Evolutionary conservation across 2,113 vertebrate genomes (phyloP).

Genomic region (Leptosomus discolor): DNA sequence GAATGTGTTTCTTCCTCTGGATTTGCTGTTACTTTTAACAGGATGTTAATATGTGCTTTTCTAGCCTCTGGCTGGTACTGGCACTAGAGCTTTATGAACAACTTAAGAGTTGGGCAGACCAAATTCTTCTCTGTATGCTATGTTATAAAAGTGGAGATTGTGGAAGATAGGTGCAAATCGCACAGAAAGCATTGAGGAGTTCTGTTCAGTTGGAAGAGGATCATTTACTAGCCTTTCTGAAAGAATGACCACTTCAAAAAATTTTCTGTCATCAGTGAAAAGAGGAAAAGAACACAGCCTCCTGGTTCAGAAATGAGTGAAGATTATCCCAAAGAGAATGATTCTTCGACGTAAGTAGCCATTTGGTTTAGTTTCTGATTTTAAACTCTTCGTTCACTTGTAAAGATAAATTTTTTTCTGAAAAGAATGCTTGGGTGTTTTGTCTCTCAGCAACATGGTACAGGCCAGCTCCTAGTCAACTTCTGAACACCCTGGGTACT

Average conservation of each 20-base stretch:
- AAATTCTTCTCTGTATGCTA: not conserved
- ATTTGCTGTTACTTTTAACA: not conserved
- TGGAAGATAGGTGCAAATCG: not conserved
- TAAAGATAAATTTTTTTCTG: not conserved
- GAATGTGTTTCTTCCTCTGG: not conserved
- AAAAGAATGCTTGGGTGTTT: not conserved
- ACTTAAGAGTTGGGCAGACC: not conserved
- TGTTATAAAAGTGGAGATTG: not conserved
- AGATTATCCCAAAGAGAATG: constrained; percentile 98
- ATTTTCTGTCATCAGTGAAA: constrained; percentile 80
- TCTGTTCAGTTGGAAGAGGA: not conserved
- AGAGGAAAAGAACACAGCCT: constrained; percentile 86
- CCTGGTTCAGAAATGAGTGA: constrained; percentile 87
- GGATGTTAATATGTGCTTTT: not conserved
- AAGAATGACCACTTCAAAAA: not conserved
- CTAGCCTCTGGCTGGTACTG: not conserved
- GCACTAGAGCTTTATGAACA: not conserved
- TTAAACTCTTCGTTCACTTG: not conserved
- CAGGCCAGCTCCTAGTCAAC: not conserved
- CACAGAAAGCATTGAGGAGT: not conserved
- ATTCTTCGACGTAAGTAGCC: constrained; percentile 89
- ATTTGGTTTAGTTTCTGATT: not conserved
- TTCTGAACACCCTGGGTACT: not conserved
- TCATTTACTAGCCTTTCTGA: not conserved
- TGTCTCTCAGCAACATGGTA: not conserved